Conservation (phyloP, 2,113 vertebrate genomes). For the Dolichotis patagonum region DNA sequence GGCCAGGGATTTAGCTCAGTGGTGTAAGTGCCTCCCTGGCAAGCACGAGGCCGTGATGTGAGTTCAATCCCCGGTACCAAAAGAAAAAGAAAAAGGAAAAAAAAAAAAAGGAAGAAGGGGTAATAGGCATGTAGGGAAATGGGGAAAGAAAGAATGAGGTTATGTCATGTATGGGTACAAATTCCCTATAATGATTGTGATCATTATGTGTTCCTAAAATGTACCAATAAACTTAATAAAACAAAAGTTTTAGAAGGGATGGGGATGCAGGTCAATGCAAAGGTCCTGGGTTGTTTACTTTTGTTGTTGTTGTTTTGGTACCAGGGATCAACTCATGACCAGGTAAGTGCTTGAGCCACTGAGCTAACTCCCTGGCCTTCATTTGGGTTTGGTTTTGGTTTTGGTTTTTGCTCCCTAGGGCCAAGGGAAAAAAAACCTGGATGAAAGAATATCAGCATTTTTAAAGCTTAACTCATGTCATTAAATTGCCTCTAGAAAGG, state of each 20-base stretch:
- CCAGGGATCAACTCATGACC: no score
- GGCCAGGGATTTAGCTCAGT: no score
- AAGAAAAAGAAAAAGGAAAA: no score
- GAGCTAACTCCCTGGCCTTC: no score
- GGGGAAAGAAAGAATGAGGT: neutral
- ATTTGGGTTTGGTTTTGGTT: neutral
- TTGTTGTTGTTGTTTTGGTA: neutral
- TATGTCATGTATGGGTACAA: neutral
- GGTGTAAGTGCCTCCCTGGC: no score
- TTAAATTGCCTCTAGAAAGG: neutral
- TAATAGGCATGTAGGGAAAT: no score
- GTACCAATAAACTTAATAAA: neutral
- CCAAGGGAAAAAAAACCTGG: neutral
- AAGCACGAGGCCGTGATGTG: no score
- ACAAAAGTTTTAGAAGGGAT: neutral
- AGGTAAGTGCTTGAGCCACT: no score
- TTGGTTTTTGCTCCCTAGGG: neutral
- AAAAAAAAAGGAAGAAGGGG: no score
- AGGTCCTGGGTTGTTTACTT: neutral
- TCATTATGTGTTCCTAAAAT: neutral
- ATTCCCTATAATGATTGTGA: neutral
- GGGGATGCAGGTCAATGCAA: neutral
- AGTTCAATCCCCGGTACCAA: no score
- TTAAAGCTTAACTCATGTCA: neutral
- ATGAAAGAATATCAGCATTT: neutral